Base-by-base conservation (phyloP, 2,888 invertebrate genomes). In the Nebria salina region DNA sequence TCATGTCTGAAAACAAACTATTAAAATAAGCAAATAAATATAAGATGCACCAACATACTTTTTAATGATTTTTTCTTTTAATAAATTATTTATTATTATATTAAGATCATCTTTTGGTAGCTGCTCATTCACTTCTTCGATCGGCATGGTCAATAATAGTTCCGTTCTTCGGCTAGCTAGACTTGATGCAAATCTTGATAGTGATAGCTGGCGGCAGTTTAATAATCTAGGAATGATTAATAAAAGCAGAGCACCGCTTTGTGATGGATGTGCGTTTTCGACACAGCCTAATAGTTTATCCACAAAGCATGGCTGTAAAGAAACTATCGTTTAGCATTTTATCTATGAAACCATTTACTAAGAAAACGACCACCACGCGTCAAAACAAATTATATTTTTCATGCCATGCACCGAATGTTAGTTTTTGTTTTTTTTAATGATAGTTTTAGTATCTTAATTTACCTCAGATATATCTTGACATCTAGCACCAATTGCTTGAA, bases 161-260 rank as follows among this genome's bases (percentile, higher is more conserved):
- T 93, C 93, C 68, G 95, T 91, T 83, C 94, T 91, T 26, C 93
- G 90, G 86, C 94, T 93, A 0, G 94, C 94, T 79, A 96, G 90
- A 85, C 93, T 93, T n/a, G 94, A 93, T 77, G 94, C 94, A 86
- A 93, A 89, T 83, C 94, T 91, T 0, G 92, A 91, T 34, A 94
- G 86, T 0, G 94, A 93, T 43, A 95, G 90, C 82, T 95, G 93
- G 34, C 93, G 92, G 72, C 93, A 93, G 64, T 92, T 91, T 25
- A 96, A 89, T 83, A 96, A 92, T 85, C 91, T 90, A 75, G 92
- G 92, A 8, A 94, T 88, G 20, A 95, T 87, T 13, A 93, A 87
- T 70, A 90, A 89, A 70, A 96, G 89, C 13, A 96, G 89, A 0
- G 93, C 90, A 0, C 96, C 96, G 20, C 94, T 94, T 87, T 95